phyloP scores from a whole-genome alignment of 2,113 vertebrate species.

The Scomber colias region DNA sequence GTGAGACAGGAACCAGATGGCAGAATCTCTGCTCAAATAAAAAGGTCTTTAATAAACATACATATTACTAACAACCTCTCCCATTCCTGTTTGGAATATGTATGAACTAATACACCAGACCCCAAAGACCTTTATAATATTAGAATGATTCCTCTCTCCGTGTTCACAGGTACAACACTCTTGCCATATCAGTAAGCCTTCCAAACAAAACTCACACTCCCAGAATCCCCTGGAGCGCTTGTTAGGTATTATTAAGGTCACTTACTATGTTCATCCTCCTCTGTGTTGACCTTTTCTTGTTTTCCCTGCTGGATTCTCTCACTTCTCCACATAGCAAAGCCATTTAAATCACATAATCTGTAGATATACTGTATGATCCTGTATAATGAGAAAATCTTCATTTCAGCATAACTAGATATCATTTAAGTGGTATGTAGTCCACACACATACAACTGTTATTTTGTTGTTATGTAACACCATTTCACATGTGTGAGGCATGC shows the following conservation, averaged over 20 bases:
- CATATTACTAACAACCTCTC: neutral
- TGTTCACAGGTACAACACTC: too few species aligned
- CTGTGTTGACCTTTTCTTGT: slow-evolving; percentile 26
- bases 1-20: too few species aligned
- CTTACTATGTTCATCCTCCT: neutral
- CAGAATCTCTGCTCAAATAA: too few species aligned
- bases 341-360: neutral
- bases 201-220: slow-evolving; percentile 19
- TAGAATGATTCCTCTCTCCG: neutral
- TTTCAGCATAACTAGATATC: neutral
- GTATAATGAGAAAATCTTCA: neutral
- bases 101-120: neutral
- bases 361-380: neutral
- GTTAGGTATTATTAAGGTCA: slow-evolving; percentile 39
- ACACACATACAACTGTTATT: too few species aligned
- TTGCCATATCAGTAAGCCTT: neutral
- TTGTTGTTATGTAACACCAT: too few species aligned
- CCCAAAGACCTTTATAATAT: neutral
- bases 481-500: too few species aligned
- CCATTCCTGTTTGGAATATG: too few species aligned
- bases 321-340: too few species aligned
- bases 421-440: neutral
- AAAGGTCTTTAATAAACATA: neutral
- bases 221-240: slow-evolving; percentile 27
- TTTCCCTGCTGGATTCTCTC: slow-evolving; percentile 5